These are phyloP conservation scores for Acropora tenuis DNA, from an alignment of 64 coral and sea anemone species.

Conservation along the genomic window DNA sequence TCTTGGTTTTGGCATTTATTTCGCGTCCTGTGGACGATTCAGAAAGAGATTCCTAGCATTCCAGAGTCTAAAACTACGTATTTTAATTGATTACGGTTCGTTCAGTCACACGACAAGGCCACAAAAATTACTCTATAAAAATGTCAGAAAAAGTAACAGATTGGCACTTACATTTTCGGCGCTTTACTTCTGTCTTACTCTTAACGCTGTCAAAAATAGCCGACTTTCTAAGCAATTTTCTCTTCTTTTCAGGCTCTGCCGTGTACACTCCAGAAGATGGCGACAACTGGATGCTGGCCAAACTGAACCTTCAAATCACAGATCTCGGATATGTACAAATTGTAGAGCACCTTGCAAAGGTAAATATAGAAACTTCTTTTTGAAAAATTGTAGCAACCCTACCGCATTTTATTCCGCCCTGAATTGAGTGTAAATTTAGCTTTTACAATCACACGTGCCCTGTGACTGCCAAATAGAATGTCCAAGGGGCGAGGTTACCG, in stretches of 20 bases:
- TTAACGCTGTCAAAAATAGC: too few species aligned
- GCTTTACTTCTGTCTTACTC: not conserved
- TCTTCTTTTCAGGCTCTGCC: slow-evolving; percentile 25
- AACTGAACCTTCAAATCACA: slow-evolving; percentile 54
- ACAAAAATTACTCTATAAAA: too few species aligned
- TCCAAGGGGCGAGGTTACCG: too few species aligned
- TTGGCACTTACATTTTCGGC: too few species aligned
- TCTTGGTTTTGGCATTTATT: too few species aligned
- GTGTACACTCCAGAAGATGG: slow-evolving; percentile 58
- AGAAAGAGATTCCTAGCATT: too few species aligned
- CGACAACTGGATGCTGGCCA: slow-evolving; percentile 60
- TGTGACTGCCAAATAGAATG: not conserved
- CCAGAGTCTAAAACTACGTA: too few species aligned
- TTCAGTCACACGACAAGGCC: too few species aligned
- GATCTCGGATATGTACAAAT: slow-evolving; percentile 64
- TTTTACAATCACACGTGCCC: not conserved
- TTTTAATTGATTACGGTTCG: too few species aligned
- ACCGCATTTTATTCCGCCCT: not conserved
- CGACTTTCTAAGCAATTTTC: not conserved
- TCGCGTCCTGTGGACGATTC: too few species aligned
- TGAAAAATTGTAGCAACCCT: not conserved
- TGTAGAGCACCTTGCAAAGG: slow-evolving; percentile 56
- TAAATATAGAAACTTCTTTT: not conserved
- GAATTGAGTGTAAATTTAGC: not conserved
- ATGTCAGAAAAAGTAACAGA: too few species aligned